Percentiles rank a stretch among this genome's conserved stretches.
These are phyloP conservation scores for Peromyscus aztecus DNA, from an alignment of 2,797 vertebrate genomes.

Conservation along the genomic window DNA sequence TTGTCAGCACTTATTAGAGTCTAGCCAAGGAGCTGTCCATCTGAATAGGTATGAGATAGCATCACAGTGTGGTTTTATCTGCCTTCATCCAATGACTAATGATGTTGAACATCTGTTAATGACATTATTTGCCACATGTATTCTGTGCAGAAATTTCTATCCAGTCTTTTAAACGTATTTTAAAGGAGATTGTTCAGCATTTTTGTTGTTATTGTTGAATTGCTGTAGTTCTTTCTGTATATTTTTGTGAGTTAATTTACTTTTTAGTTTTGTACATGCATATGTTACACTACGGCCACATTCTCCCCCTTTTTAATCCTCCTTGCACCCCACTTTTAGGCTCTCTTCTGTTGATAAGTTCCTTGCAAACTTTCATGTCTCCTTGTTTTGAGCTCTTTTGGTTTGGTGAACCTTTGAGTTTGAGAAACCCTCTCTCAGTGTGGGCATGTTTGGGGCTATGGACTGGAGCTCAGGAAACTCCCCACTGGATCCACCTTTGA, in stretches of 20 bases:
- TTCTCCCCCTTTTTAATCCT: neutral
- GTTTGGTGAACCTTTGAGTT: neutral
- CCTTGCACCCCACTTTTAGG: neutral
- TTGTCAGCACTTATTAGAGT: neutral
- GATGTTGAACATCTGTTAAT: neutral
- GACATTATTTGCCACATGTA: neutral
- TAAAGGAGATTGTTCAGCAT: neutral
- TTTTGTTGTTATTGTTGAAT: neutral
- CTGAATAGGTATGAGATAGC: neutral
- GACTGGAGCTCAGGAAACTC: neutral
- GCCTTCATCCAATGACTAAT: neutral
- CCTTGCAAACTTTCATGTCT: neutral
- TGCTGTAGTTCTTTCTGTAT: neutral
- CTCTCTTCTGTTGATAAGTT: neutral
- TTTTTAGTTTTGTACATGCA: neutral
- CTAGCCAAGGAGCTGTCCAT: neutral
- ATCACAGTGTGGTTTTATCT: neutral
- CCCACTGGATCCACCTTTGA: neutral
- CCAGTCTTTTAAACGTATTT: neutral
- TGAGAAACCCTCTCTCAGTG: neutral
- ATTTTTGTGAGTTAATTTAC: neutral
- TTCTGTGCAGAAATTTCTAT: neutral
- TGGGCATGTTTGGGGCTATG: accelerated
- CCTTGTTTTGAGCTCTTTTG: neutral
- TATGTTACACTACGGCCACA: neutral